These are phyloP conservation scores for Leptinotarsa peninsularis DNA, from an alignment of 2,888 invertebrate genomes.

Conservation along the genomic window DNA sequence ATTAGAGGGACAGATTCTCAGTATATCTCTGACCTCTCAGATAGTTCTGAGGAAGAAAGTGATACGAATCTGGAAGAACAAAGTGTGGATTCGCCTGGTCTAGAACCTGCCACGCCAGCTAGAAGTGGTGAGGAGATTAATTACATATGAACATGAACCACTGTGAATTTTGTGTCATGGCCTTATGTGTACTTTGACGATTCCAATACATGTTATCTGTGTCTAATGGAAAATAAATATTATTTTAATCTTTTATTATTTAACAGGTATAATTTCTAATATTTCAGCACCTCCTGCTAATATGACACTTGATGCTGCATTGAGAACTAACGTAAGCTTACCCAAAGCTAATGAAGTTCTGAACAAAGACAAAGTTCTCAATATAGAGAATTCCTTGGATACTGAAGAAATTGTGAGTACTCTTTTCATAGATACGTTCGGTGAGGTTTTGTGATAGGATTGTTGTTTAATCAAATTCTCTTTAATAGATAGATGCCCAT, in stretches of 20 bases:
- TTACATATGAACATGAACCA: not conserved
- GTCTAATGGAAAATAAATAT: no score
- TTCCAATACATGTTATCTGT: no score
- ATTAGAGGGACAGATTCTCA: constrained; percentile 26
- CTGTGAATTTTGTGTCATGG: no score
- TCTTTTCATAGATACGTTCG: not conserved
- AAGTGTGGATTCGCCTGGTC: not conserved
- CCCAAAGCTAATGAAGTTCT: constrained; percentile 35
- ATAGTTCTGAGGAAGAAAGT: constrained; percentile 26
- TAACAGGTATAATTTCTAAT: not conserved
- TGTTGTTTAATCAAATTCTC: no score
- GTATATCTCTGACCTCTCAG: constrained; percentile 26
- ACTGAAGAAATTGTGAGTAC: constrained; percentile 65
- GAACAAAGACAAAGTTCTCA: constrained; percentile 58
- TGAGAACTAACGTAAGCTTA: constrained; percentile 25
- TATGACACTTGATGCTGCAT: constrained; percentile 42
- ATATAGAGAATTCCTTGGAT: constrained; percentile 66
- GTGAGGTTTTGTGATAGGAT: no score
- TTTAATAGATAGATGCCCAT: no score
- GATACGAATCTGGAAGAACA: constrained; percentile 4
- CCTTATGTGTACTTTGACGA: no score
- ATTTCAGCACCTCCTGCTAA: not conserved
- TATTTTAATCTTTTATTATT: no score
- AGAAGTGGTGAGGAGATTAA: not conserved
- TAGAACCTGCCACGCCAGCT: not conserved